Evolutionary conservation across 2,797 vertebrate genomes (phyloP), one percentile per base, ranked within the genome.

Genomic region (Falco novaeseelandiae): DNA sequence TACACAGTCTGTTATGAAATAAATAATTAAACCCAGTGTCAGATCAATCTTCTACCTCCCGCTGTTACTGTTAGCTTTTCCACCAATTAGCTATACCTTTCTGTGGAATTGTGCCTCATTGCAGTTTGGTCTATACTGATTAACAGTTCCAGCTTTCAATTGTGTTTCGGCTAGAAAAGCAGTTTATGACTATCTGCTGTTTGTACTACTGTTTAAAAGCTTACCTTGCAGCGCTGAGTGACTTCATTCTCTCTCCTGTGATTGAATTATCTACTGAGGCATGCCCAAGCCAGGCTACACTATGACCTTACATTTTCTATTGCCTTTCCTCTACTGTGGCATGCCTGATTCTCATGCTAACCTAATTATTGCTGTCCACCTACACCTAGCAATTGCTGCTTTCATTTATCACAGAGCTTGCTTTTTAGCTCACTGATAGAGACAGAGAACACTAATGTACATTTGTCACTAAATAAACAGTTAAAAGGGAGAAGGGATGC

Each of bases 1-100:
- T 82, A 70, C 9, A 40, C 46, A 82, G 5, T 42, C 72, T 65
- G 29, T 70, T 94, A 66, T 59, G 58, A 95, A 77, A 93, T 84
- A 93, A 88, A 91, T 80, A 89, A 77, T 70, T 81, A 62, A 72
- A 80, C 4, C 2, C 20, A 44, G 14, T 36, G 34, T 80, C 80
- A 51, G 55, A 79, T 82, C 54, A 48, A 5, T 89, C 73, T 79
- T 65, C 49, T 40, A 38, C 77, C 80, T 90, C 83, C 49, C 54
- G 29, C 51, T 59, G 62, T 58, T 90, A 25, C 32, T 86, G 36
- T 65, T 84, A 42, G 42, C 44, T 83, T 77, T 92, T 84, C 30
- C 25, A 87, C 38, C n/a, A 72, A 29, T 78, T 86, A 79, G 20
- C 55, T 71, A 27, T 23, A 29, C 17, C 13, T 84, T 82, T 87